These are phyloP conservation scores for Thalassaphorura encarpata DNA, from an alignment of 1,140 invertebrate species.

Conservation along the genomic window DNA sequence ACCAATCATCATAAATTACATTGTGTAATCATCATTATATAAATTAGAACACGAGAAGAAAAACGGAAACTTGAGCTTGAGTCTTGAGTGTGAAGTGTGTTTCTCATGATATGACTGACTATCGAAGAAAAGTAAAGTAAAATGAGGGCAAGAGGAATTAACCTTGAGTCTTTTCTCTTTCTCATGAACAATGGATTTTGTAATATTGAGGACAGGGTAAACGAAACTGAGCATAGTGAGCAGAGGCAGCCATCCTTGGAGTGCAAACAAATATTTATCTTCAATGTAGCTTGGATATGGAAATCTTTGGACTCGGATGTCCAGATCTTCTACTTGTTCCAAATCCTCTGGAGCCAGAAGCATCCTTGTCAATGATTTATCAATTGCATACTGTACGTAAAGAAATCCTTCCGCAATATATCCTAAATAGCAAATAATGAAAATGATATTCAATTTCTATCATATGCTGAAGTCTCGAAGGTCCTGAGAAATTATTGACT, in stretches of 20 bases:
- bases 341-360: slow-evolving; percentile 37
- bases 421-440: slow-evolving; percentile 41
- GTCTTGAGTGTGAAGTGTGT: no score
- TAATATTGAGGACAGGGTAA: slow-evolving; percentile 65
- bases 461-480: background rate
- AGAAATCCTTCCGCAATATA: slow-evolving; percentile 60
- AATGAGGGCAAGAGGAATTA: background rate
- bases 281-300: slow-evolving; percentile 62
- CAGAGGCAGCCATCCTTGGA: slow-evolving; percentile 59
- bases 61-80: no score
- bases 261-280: slow-evolving; percentile 55
- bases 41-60: no score
- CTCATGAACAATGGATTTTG: slow-evolving; percentile 50
- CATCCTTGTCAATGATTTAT: slow-evolving; percentile 45
- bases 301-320: slow-evolving; percentile 49
- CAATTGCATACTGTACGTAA: slow-evolving; percentile 54
- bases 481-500: slow-evolving; percentile 12
- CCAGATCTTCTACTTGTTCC: slow-evolving; percentile 10
- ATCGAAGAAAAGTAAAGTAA: background rate
- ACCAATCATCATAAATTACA: background rate
- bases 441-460: background rate
- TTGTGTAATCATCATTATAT: no score
- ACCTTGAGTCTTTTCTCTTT: slow-evolving; percentile 48
- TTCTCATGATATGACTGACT: no score
- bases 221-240: slow-evolving; percentile 68